Base-by-base conservation (phyloP, 1,140 invertebrate genomes). In the Drosophila prosaltans region DNA sequence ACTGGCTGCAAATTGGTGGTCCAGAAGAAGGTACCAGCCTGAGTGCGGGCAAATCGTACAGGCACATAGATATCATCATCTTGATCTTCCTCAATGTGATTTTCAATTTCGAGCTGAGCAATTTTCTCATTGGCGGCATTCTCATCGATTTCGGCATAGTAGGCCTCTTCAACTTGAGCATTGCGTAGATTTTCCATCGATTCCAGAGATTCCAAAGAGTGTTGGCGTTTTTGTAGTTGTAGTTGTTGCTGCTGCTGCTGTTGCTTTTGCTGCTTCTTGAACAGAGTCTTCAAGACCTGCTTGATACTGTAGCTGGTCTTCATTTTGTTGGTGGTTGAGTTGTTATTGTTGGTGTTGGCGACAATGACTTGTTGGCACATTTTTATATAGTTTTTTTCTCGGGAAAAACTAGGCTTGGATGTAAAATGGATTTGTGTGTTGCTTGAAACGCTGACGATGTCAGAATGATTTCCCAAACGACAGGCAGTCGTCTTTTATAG, bases 51-150 rank as follows among this genome's bases (percentile, higher is more conserved):
- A 75, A 94, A 94, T 77, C 93, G 93, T 11, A 94, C 93, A 2
- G 93, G 93, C 28, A 92, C 91, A 90, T 90, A 92, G 72, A 91
- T 73, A 61, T 92, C 91, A 39, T 91, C 79, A 51, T 92, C 84
- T 10, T 72, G 64, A n/a, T 75, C 68, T 28, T 81, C 41, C 41
- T 57, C 65, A 2, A 66, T 62, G 6, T 93, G 58, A 43, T 78
- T 72, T 59, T 82, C 72, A 88, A 95, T 93, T 74, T 95, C 94
- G 76, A 95, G 92, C 70, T 94, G 93, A 55, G 93, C 93, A 72
- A 95, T 93, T 67, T 94, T 93, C 89, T 95, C 95, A 89, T 95
- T 95, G 88, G 93, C 94, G 43, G 93, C 85, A 81, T 95, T 95
- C 79, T 95, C 94, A 45, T 94, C 93, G 68, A 94, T 94, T 81